A percentile compares a stretch with the other conserved stretches of the same genome.
Evolutionary conservation across 2,113 vertebrate species (phyloP).

Genomic region (Pituophis catenifer): DNA sequence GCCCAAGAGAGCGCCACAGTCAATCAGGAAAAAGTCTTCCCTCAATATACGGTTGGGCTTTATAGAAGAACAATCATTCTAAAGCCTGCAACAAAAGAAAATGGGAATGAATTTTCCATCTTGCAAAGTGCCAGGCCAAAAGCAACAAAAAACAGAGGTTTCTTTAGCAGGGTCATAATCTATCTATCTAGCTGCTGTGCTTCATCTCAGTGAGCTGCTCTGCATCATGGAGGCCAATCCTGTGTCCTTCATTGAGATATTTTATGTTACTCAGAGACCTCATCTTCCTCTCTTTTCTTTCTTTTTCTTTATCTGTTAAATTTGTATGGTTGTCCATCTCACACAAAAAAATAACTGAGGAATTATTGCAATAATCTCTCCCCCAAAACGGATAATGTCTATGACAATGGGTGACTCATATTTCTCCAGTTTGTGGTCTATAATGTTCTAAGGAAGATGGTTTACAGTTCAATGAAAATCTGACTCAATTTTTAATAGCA

Average conservation of each 20-base stretch:
- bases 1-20: not conserved
- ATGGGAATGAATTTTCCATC: not conserved
- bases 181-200: not conserved
- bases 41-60: not conserved
- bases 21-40: not conserved
- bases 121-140: not conserved
- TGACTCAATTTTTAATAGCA: not conserved
- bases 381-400: not conserved
- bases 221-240: not conserved
- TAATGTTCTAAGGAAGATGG: not conserved
- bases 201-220: not conserved
- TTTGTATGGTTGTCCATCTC: no score
- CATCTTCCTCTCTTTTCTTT: not conserved
- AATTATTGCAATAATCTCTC: not conserved
- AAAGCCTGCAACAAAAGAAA: not conserved
- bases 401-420: not conserved
- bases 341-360: no score
- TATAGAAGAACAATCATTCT: slow-evolving; percentile 5
- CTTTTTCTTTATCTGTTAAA: no score
- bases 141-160: not conserved
- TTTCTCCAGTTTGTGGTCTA: not conserved
- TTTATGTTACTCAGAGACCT: not conserved
- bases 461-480: not conserved
- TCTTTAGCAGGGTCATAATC: not conserved
- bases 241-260: not conserved